Evolutionary conservation across 1,140 invertebrate genomes (phyloP).

Genomic region (Drosophila sechellia): DNA sequence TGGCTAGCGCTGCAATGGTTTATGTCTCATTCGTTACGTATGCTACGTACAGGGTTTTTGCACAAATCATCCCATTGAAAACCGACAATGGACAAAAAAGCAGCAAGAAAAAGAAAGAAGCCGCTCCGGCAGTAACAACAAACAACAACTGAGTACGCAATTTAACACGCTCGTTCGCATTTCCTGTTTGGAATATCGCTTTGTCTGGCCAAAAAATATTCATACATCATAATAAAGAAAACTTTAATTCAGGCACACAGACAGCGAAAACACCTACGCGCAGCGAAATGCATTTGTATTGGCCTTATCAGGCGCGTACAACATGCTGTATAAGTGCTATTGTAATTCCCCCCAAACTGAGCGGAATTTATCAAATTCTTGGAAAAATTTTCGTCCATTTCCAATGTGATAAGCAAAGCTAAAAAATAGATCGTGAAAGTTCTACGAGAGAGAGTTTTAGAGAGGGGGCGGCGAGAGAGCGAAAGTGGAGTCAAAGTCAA

Average conservation of each 20-base stretch:
- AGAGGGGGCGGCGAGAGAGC: conserved; percentile 14
- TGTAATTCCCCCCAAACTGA: conserved; percentile 27
- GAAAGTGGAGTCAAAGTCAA: conserved; percentile 24
- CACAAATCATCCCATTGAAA: conserved; percentile 55
- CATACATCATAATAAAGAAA: conserved; percentile 54
- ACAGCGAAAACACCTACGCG: conserved; percentile 39
- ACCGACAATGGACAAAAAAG: conserved; percentile 49
- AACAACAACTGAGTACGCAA: conserved; percentile 58
- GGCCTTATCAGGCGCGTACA: conserved; percentile 46
- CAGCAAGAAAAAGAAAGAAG: conserved; percentile 14
- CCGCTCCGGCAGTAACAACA: conserved; percentile 29
- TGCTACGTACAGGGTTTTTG: conserved; percentile 37
- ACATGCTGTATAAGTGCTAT: conserved; percentile 18
- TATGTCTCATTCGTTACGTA: conserved; percentile 35
- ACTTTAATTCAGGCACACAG: conserved; percentile 58
- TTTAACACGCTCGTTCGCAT: conserved; percentile 79
- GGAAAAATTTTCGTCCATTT: conserved; percentile 58
- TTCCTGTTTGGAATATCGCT: conserved; percentile 75
- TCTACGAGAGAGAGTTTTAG: background rate
- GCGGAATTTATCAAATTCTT: conserved; percentile 67
- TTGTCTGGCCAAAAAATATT: conserved; percentile 73
- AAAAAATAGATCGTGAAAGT: conserved; percentile 11
- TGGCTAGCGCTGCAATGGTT: background rate
- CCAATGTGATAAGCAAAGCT: conserved; percentile 54
- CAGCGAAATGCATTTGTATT: conserved; percentile 16